Percentiles rank a stretch among this genome's conserved stretches.
These are phyloP conservation scores for Oophaga pumilio DNA, from an alignment of 2,113 vertebrate genomes.

Conservation along the genomic window DNA sequence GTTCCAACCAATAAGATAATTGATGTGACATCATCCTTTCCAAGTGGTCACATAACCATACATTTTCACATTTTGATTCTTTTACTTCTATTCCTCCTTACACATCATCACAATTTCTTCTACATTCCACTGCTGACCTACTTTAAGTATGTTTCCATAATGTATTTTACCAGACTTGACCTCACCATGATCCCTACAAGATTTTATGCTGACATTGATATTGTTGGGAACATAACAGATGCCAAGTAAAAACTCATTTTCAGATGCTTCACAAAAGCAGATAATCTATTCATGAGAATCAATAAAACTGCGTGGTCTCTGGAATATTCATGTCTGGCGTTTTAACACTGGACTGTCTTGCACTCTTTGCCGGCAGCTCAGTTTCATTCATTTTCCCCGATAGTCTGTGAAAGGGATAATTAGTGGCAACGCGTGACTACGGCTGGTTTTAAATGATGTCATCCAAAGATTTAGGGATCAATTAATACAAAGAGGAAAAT, in stretches of 20 bases:
- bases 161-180: not conserved
- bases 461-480: slow-evolving; percentile 9
- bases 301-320: not conserved
- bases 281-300: slow-evolving; percentile 25
- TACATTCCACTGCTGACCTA: slow-evolving; percentile 20
- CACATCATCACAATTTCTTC: not conserved
- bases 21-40: not conserved
- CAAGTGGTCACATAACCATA: not conserved
- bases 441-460: not conserved
- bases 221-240: slow-evolving; percentile 7
- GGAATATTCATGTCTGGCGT: slow-evolving; percentile 23
- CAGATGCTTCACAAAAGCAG: slow-evolving; percentile 7
- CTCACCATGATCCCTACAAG: slow-evolving; percentile 3
- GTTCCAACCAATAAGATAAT: not conserved
- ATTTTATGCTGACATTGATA: slow-evolving; percentile 29
- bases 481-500: slow-evolving; percentile 28
- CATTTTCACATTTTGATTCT: not conserved
- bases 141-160: slow-evolving; percentile 23
- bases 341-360: not conserved
- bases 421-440: slow-evolving; percentile 3
- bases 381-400: not conserved
- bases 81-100: not conserved
- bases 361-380: not conserved
- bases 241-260: slow-evolving; percentile 24
- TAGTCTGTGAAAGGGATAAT: slow-evolving; percentile 17